Conservation (phyloP, 2,888 invertebrate genomes). For the Ophion slaviceki region DNA sequence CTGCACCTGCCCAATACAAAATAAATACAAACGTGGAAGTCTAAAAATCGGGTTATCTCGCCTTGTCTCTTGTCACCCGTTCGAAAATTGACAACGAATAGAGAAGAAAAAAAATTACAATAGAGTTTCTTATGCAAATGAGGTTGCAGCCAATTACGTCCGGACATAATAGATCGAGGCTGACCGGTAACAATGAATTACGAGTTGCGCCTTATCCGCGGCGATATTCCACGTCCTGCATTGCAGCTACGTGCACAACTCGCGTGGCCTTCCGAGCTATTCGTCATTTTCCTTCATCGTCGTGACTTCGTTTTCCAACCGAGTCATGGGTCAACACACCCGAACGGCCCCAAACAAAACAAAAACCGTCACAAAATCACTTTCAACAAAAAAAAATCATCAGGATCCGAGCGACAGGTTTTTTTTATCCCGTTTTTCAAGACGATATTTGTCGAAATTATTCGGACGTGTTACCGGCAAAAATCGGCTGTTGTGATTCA, state of each 20-base stretch:
- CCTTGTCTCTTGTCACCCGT: constrained; percentile 40
- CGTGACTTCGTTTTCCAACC: neutral
- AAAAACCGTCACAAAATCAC: neutral
- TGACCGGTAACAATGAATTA: neutral
- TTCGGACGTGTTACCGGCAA: neutral
- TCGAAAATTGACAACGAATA: neutral
- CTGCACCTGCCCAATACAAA: neutral
- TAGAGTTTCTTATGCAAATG: constrained; percentile 23
- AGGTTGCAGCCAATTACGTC: neutral
- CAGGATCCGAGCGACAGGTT: neutral
- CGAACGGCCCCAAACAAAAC: neutral
- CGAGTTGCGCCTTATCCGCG: too few species aligned
- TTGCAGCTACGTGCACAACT: neutral
- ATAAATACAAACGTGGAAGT: constrained; percentile 44
- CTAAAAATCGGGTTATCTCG: constrained; percentile 38
- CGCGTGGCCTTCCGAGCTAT: neutral
- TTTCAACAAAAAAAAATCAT: neutral
- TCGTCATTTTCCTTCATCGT: too few species aligned
- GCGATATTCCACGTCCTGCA: too few species aligned
- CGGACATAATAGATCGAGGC: constrained; percentile 33
- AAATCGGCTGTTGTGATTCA: neutral
- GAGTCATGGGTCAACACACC: neutral
- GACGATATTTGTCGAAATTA: neutral
- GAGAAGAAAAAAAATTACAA: constrained; percentile 1
- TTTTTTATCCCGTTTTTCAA: neutral